These are phyloP conservation scores for Pachliopta kotzebuea DNA, from an alignment of 2,888 invertebrate genomes.

Conservation along the genomic window DNA sequence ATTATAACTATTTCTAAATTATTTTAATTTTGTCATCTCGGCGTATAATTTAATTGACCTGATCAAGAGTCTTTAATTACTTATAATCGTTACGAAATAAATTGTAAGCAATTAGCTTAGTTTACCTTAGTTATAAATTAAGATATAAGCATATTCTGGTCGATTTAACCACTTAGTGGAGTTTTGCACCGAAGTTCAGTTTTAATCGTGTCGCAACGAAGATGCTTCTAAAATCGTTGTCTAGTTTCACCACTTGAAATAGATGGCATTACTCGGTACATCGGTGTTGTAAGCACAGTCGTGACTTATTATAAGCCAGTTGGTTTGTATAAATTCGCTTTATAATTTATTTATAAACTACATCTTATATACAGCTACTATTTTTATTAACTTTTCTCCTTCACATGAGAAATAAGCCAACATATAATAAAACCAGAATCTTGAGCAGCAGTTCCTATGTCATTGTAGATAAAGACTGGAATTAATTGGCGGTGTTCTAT, in stretches of 20 bases:
- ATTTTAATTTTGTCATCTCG: too few relatives aligned
- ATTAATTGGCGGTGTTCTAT: too few relatives aligned
- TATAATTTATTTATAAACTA: neutral
- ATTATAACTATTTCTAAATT: too few relatives aligned
- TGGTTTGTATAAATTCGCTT: slow-evolving; percentile 19
- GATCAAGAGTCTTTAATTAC: neutral
- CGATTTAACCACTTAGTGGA: slow-evolving; percentile 28
- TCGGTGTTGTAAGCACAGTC: slow-evolving; percentile 56
- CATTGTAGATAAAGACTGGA: too few relatives aligned
- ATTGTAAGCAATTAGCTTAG: slow-evolving; percentile 9
- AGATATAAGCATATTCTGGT: slow-evolving; percentile 10
- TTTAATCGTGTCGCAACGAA: slow-evolving; percentile 26
- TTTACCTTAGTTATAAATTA: neutral
- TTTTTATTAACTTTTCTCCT: too few relatives aligned
- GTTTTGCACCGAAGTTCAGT: slow-evolving; percentile 18
- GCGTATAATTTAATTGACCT: neutral
- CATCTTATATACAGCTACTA: neutral
- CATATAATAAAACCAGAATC: too few relatives aligned
- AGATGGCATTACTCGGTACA: slow-evolving; percentile 48
- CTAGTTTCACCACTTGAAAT: slow-evolving; percentile 42
- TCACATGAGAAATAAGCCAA: too few relatives aligned
- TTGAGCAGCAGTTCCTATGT: too few relatives aligned
- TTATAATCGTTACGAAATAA: neutral
- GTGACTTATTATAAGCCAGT: slow-evolving; percentile 52
- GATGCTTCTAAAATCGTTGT: slow-evolving; percentile 27